Evolutionary conservation across 1,140 invertebrate species (phyloP), one percentile per base, ranked within the genome.

Genomic region (Drosophila ananassae): DNA sequence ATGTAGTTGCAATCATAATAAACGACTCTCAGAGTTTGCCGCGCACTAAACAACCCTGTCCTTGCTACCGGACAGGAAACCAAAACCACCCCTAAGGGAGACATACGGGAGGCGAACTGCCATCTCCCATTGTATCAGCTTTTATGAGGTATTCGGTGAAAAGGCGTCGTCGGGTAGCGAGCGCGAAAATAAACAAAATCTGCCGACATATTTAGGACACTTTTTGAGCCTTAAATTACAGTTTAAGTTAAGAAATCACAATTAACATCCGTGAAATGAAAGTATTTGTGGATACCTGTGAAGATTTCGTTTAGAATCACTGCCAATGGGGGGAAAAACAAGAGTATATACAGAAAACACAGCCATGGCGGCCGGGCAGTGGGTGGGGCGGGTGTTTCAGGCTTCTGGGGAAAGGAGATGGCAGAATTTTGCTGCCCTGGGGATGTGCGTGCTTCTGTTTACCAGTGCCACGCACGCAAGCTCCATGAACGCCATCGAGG

Each of bases 81-180:
- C 34, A 71, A 89, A 89, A 84, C 84, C 79, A 89, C 84, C 84
- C 84, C 62, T 89, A 77, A 62, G 74, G 75, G 79, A 57, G 66
- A 73, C 47, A 24, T 50, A 37, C 60, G 67, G 64, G 67, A 56
- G 64, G 61, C 67, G 62, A 63, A 68, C 62, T 68, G 57, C 71
- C 67, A 63, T 55, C 62, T 71, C 48, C 32, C 53, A 72, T 77
- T 78, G 73, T 21, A 21, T 73, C 63, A 73, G 64, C 73, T 76
- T 73, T 37, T 73, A 48, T 81, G 69, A 82, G 78, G 82, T 87
- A 90, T 90, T 82, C 75, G 73, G 76, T 87, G 78, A 90, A 90
- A 75, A 67, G 64, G 69, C 74, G 78, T 55, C 63, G 30, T 52
- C 54, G 28, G 12, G 10, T 8, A 30, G 28, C 41, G 62, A 62